phyloP scores from a whole-genome alignment of 2,797 vertebrate species.

The Dipus sagitta region DNA sequence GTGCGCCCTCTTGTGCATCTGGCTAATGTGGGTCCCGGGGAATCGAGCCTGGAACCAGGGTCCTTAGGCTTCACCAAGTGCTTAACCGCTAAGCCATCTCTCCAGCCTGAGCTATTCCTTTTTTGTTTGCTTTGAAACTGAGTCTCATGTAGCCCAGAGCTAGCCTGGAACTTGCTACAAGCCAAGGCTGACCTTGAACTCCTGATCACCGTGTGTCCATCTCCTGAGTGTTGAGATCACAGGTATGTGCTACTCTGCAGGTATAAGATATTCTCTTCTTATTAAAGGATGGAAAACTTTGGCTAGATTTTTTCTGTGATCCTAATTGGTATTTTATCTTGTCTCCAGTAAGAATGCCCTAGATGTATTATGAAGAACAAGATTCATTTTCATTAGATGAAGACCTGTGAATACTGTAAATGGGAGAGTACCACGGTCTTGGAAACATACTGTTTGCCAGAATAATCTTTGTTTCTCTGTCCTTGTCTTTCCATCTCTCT shows the following conservation, averaged over 20 bases:
- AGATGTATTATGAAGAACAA: not conserved
- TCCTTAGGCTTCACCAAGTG: too few relatives aligned
- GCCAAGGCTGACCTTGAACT: too few relatives aligned
- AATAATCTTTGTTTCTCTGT: constrained; percentile 20
- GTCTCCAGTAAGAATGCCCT: not conserved
- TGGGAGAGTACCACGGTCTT: not conserved
- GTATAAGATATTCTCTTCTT: not conserved
- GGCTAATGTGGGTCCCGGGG: too few relatives aligned
- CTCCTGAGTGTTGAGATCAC: not conserved
- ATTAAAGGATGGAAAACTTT: not conserved
- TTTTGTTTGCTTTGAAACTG: not conserved
- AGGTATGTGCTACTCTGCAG: not conserved
- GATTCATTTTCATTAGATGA: constrained; percentile 7
- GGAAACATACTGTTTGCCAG: constrained; percentile 8
- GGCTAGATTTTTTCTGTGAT: not conserved
- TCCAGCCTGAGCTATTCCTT: too few relatives aligned
- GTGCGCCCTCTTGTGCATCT: too few relatives aligned
- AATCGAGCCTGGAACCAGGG: too few relatives aligned
- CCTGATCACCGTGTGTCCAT: not conserved
- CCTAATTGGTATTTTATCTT: not conserved
- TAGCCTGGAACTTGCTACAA: not conserved
- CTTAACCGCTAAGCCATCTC: too few relatives aligned
- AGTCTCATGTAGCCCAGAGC: not conserved
- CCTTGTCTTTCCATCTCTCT: not conserved
- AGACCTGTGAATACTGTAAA: not conserved